These are phyloP conservation scores for Dipodomys stephensi DNA, from an alignment of 2,113 vertebrate species.

Conservation along the genomic window DNA sequence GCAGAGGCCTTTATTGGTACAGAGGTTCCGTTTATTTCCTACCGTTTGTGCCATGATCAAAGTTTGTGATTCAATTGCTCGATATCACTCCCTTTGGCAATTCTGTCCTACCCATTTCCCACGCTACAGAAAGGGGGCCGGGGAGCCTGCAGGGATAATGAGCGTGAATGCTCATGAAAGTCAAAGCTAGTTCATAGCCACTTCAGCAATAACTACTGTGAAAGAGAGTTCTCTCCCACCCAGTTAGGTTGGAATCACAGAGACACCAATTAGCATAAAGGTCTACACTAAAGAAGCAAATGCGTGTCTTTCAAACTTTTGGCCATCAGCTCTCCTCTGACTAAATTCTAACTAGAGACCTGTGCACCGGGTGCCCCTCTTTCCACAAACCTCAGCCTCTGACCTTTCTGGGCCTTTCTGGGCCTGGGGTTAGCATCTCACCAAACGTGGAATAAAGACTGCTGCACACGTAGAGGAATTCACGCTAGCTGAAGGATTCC, in stretches of 20 bases:
- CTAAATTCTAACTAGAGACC: slow-evolving; percentile 30
- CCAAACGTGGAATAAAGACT: no score
- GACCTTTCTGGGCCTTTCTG: slow-evolving; percentile 38
- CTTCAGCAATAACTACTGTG: neutral
- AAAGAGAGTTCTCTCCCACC: neutral
- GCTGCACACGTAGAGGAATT: neutral
- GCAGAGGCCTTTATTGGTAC: neutral
- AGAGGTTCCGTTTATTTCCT: neutral
- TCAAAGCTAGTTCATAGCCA: neutral
- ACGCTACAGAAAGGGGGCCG: neutral
- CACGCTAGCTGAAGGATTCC: neutral
- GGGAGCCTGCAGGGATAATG: neutral
- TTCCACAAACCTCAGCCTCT: slow-evolving; percentile 43
- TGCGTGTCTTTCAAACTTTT: slow-evolving; percentile 20
- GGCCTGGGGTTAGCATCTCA: slow-evolving; percentile 20
- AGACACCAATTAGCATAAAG: slow-evolving; percentile 6
- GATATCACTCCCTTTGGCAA: neutral
- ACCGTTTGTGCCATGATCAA: neutral
- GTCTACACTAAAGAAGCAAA: neutral
- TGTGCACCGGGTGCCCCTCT: slow-evolving; percentile 20
- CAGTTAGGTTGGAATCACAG: neutral
- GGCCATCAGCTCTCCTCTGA: neutral
- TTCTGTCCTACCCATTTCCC: neutral
- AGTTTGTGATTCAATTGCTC: neutral
- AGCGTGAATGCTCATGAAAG: slow-evolving; percentile 24